Base-by-base conservation (phyloP, 1,140 invertebrate genomes). In the Drosophila chauvacae region DNA sequence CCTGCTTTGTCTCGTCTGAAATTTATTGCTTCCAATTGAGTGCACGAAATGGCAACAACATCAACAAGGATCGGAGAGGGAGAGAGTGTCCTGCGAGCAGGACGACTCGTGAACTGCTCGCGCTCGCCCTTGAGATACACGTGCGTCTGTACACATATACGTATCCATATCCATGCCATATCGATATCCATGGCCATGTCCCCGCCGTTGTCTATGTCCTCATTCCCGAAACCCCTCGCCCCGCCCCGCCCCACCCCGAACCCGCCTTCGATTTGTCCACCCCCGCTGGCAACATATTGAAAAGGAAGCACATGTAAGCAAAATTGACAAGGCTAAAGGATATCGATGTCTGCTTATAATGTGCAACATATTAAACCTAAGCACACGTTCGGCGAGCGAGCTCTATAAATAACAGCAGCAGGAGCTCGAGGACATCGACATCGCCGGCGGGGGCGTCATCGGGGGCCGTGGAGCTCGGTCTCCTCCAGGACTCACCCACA, bases 11-110 rank as follows among this genome's bases (percentile, higher is more conserved):
- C 69, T 80, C 63, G 74, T 86, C 73, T 86, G 82, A 91, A 92
- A 92, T 92, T 92, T 92, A 92, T 92, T 92, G 91, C 91, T 91
- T 92, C 82, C 91, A 92, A 92, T 92, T 91, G 91, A 92, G 81
- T 91, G 91, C 91, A 91, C 88, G 80, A 61, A 84, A 66, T 53
- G 68, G 68, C 80, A 80, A 65, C 59, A 77, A 57, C 64, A 74
- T 48, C 50, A 70, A 63, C 53, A 73, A 81, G 64, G 71, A 81
- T 51, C 65, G 42, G 30, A 4, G n/a, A n/a, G 18, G 7, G n/a
- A 30, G 5, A 13, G 28, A 14, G 33, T 14, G 47, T 45, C 61
- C 63, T 47, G 48, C n/a, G 20, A 59, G 45, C 73, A 48, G 39
- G 57, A 80, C 64, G 71, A 78, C 77, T 81, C 79, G 79, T 80